A percentile compares a stretch with the other conserved stretches of the same genome.
phyloP scores from a whole-genome alignment of 2,888 invertebrate genomes.

The Catocala sponsa region DNA sequence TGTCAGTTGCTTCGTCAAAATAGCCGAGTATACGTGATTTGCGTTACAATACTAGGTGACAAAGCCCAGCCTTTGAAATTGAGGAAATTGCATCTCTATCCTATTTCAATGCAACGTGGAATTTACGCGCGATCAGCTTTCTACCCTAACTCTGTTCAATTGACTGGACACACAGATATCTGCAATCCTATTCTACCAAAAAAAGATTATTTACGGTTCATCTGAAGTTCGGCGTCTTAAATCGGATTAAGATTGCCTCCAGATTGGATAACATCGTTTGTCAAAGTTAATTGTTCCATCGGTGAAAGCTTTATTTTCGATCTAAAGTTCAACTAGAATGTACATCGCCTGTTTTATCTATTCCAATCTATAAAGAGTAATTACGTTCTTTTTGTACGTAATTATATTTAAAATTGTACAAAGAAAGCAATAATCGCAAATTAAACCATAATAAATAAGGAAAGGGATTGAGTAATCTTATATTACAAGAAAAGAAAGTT shows the following conservation, averaged over 20 bases:
- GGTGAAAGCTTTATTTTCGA: constrained; percentile 39
- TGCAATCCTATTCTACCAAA: constrained; percentile 28
- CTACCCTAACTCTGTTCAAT: constrained; percentile 58
- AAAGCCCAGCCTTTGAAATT: constrained; percentile 65
- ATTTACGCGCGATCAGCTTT: constrained; percentile 56
- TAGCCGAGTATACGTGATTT: constrained; percentile 66
- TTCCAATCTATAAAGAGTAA: constrained; percentile 11
- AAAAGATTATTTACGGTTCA: constrained; percentile 34
- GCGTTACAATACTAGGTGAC: constrained; percentile 65
- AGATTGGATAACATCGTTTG: constrained; percentile 37
- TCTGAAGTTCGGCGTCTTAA: constrained; percentile 36
- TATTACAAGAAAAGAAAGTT: constrained; percentile 10
- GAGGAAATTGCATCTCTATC: constrained; percentile 79
- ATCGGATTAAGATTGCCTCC: constrained; percentile 47
- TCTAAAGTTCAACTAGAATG: constrained; percentile 24
- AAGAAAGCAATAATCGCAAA: constrained; percentile 3
- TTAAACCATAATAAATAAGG: constrained; percentile 3
- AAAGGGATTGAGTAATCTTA: not conserved
- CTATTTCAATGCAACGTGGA: constrained; percentile 63
- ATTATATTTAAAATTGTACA: constrained; percentile 16
- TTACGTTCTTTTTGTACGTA: constrained; percentile 11
- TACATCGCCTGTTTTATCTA: constrained; percentile 27
- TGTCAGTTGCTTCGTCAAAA: constrained; percentile 59
- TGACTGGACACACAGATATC: constrained; percentile 31
- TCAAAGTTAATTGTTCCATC: constrained; percentile 45